Evolutionary conservation across 2,797 vertebrate genomes (phyloP).

Genomic region (Caiman crocodilus): DNA sequence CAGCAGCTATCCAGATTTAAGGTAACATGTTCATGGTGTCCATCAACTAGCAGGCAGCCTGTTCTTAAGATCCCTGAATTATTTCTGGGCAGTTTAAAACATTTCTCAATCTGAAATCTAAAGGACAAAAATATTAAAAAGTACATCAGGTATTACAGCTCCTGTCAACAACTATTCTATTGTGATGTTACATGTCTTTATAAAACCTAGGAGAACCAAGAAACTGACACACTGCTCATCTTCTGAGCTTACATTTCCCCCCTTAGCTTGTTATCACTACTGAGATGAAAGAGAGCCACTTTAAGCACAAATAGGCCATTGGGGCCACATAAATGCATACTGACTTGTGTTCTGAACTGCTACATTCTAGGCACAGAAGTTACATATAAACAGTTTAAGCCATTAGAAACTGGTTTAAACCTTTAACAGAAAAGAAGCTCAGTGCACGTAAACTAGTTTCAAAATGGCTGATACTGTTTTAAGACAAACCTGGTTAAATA

Average conservation of each 20-base stretch:
- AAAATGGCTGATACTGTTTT: no score
- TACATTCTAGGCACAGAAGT: background rate
- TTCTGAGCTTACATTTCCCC: slow-evolving; percentile 10
- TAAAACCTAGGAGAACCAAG: slow-evolving; percentile 25
- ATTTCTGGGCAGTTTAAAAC: background rate
- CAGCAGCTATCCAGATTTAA: background rate
- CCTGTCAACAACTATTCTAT: slow-evolving; percentile 32
- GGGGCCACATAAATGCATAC: background rate
- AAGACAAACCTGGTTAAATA: no score
- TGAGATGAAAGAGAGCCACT: slow-evolving; percentile 2
- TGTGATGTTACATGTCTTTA: slow-evolving; percentile 10
- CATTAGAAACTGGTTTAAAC: no score
- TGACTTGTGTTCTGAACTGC: slow-evolving; percentile 1
- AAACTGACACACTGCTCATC: slow-evolving; percentile 16
- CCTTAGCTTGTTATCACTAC: background rate
- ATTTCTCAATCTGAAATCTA: background rate
- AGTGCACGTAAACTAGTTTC: no score
- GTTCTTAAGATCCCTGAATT: background rate
- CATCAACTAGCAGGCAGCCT: background rate
- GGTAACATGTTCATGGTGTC: fast-evolving
- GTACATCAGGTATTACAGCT: background rate
- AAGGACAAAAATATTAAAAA: fast-evolving
- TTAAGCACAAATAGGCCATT: background rate
- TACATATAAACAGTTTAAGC: no score
- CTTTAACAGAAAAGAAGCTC: no score